Evolutionary conservation across 2,797 vertebrate species (phyloP).

Genomic region (Sebastes matsubarae): DNA sequence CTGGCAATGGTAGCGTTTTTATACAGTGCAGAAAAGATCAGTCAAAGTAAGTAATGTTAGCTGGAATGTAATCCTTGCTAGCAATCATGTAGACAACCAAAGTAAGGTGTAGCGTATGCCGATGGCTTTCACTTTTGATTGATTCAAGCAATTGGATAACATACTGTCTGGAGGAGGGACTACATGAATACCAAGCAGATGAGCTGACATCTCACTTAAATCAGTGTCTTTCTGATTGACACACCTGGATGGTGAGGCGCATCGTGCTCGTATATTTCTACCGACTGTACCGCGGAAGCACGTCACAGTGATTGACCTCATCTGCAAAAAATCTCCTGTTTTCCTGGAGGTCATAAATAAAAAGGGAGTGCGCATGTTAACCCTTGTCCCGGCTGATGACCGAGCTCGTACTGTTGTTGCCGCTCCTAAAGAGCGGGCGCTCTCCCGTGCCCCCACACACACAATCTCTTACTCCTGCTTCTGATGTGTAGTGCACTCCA

Average conservation of each 20-base stretch:
- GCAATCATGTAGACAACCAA: slow-evolving; percentile 22
- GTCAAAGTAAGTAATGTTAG: not conserved
- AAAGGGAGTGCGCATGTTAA: slow-evolving; percentile 12
- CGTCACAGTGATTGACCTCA: slow-evolving; percentile 46
- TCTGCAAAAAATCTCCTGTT: slow-evolving; percentile 11
- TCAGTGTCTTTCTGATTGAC: slow-evolving; percentile 56
- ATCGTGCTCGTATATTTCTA: slow-evolving; percentile 6
- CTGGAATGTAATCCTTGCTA: not conserved
- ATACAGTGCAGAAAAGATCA: not conserved
- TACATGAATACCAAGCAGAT: slow-evolving; percentile 57
- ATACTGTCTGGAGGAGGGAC: slow-evolving; percentile 18
- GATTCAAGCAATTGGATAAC: slow-evolving; percentile 46
- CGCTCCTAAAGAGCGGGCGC: not conserved
- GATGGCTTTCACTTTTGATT: slow-evolving; percentile 32
- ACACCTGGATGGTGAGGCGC: slow-evolving; percentile 18
- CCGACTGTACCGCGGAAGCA: slow-evolving; percentile 1
- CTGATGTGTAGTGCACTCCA: slow-evolving; percentile 24
- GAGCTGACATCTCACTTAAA: slow-evolving; percentile 57
- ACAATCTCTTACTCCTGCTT: slow-evolving; percentile 1
- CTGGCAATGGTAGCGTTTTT: slow-evolving; percentile 3
- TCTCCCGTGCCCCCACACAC: not conserved
- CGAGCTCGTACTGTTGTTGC: not conserved
- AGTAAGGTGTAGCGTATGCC: slow-evolving; percentile 1
- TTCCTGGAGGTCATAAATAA: slow-evolving; percentile 27
- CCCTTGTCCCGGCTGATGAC: not conserved